Conservation (phyloP, 2,113 vertebrate species). For the Misgurnus anguillicaudatus region DNA sequence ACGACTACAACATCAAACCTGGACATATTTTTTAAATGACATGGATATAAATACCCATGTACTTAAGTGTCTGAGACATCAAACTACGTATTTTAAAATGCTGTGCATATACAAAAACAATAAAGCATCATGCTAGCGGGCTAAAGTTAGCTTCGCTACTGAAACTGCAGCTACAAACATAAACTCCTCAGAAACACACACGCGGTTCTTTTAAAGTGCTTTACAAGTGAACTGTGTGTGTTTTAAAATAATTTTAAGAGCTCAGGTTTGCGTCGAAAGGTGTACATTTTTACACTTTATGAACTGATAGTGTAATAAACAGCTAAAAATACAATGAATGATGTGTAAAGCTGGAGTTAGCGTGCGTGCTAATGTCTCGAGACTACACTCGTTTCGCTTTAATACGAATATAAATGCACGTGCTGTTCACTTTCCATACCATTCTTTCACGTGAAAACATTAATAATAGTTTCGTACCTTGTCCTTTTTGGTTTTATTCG, state of each 20-base stretch:
- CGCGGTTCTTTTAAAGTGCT: neutral
- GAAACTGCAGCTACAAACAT: neutral
- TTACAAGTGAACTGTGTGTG: too few species aligned
- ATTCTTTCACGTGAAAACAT: neutral
- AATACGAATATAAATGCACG: neutral
- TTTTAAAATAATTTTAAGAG: neutral
- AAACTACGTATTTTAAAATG: too few species aligned
- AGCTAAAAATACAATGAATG: neutral
- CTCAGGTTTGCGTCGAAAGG: accelerated
- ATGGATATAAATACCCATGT: too few species aligned
- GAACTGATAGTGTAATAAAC: neutral
- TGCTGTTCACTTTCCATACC: neutral
- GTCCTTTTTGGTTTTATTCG: conserved; percentile 96
- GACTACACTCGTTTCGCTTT: neutral
- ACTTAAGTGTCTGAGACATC: neutral
- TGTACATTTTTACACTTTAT: neutral
- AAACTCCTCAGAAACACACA: neutral
- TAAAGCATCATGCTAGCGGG: neutral
- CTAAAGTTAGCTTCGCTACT: conserved; percentile 19
- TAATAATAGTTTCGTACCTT: conserved; percentile 78
- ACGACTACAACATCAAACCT: too few species aligned
- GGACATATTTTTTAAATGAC: too few species aligned
- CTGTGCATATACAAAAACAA: neutral
- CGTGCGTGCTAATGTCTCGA: conserved; percentile 10
- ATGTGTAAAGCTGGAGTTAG: neutral